phyloP scores from a whole-genome alignment of 2,113 vertebrate genomes.

The Pelobates fuscus region DNA sequence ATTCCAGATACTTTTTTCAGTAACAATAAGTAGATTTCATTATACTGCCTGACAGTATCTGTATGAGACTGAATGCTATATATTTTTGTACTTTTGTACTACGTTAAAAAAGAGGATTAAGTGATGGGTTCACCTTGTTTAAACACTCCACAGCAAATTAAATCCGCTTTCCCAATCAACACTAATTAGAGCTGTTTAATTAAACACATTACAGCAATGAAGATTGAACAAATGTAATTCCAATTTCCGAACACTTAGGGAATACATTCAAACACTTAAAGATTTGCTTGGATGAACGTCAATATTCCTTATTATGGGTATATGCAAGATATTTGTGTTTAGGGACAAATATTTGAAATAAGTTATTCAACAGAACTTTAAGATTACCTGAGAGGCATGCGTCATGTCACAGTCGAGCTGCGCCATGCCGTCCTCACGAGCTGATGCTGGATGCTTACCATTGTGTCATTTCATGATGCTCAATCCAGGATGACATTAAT shows the following conservation, averaged over 20 bases:
- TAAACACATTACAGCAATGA: background rate
- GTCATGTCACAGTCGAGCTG: no score
- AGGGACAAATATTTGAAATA: background rate
- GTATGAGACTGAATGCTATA: no score
- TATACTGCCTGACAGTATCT: no score
- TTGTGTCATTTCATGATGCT: no score
- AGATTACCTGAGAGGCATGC: no score
- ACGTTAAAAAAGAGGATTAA: background rate
- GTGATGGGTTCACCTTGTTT: background rate
- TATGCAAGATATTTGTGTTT: background rate
- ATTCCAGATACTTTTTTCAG: no score
- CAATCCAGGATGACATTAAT: no score
- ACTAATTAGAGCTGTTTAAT: conserved; percentile 4
- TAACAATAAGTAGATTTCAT: no score
- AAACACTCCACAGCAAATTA: background rate
- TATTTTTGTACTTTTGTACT: no score
- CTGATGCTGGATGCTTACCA: no score
- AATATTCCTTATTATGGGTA: background rate
- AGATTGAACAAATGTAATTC: background rate
- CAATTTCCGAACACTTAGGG: background rate
- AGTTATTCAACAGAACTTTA: no score
- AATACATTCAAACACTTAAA: background rate
- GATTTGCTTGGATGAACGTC: background rate
- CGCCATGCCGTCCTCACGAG: no score
- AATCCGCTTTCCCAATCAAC: background rate